phyloP scores from a whole-genome alignment of 1,140 invertebrate species.

The Ceratitis capitata region DNA sequence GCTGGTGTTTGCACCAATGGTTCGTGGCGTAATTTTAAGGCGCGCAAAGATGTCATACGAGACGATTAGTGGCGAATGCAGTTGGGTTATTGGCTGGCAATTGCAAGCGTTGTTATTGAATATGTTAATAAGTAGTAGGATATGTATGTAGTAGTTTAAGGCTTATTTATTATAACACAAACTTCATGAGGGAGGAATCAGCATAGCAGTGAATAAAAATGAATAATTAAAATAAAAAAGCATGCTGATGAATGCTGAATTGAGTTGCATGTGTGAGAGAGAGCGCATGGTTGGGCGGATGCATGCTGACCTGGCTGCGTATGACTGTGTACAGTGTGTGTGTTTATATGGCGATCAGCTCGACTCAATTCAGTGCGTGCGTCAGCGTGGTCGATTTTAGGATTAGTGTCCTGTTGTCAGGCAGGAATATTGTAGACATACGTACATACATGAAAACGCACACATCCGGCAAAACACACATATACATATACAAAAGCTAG shows the following conservation, averaged over 20 bases:
- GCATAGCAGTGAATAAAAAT: not conserved
- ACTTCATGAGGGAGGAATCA: not conserved
- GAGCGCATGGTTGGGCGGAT: not conserved
- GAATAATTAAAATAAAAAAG: not conserved
- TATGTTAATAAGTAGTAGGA: no score
- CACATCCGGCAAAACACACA: not conserved
- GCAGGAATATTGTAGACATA: not conserved
- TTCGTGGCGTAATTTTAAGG: constrained; percentile 73
- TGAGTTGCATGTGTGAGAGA: not conserved
- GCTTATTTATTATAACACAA: not conserved
- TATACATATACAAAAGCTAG: not conserved
- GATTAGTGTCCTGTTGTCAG: not conserved
- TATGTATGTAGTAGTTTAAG: constrained; percentile 36
- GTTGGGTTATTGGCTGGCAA: constrained; percentile 39
- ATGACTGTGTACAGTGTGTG: not conserved
- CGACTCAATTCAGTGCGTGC: no score
- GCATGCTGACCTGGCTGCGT: not conserved
- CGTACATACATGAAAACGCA: no score
- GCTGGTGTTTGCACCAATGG: constrained; percentile 74
- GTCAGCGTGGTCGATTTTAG: not conserved
- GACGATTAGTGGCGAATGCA: constrained; percentile 54
- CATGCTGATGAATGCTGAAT: not conserved
- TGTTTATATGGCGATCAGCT: no score
- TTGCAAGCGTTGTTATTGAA: constrained; percentile 42
- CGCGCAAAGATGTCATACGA: constrained; percentile 63